These are phyloP conservation scores for Limosa lapponica DNA, from an alignment of 2,797 vertebrate genomes.

Conservation along the genomic window DNA sequence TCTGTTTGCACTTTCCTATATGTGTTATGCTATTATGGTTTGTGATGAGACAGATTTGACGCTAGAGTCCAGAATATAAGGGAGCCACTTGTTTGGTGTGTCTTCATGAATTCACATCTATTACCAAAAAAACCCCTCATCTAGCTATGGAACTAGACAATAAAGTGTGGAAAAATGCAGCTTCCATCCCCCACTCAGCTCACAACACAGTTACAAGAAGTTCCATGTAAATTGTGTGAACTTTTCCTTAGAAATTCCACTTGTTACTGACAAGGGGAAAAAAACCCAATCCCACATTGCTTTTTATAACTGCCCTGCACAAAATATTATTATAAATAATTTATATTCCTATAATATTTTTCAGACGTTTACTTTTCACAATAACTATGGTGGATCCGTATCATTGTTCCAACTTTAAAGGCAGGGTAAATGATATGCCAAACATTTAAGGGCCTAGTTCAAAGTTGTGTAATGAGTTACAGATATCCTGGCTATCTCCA, in stretches of 20 bases:
- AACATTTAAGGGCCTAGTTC: not conserved
- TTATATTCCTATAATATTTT: not conserved
- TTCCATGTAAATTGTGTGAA: not conserved
- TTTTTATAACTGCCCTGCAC: not conserved
- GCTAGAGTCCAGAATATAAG: not conserved
- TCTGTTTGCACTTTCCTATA: not conserved
- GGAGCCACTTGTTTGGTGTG: not conserved
- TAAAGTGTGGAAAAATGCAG: not conserved
- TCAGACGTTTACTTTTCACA: not conserved
- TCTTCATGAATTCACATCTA: not conserved
- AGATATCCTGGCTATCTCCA: not conserved
- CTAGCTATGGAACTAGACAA: not conserved
- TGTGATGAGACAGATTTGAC: not conserved
- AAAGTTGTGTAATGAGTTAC: not conserved
- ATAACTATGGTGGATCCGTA: not conserved
- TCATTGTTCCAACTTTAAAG: not conserved
- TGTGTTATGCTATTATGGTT: not conserved
- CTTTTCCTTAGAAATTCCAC: not conserved
- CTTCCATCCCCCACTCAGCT: not conserved
- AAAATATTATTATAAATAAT: not conserved
- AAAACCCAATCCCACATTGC: accelerated
- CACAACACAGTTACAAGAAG: not conserved
- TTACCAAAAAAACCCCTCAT: not conserved
- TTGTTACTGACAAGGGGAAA: not conserved
- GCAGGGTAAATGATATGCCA: not conserved